phyloP scores from a whole-genome alignment of 1,140 invertebrate genomes.

The Pseudomyrmex pallidus region DNA sequence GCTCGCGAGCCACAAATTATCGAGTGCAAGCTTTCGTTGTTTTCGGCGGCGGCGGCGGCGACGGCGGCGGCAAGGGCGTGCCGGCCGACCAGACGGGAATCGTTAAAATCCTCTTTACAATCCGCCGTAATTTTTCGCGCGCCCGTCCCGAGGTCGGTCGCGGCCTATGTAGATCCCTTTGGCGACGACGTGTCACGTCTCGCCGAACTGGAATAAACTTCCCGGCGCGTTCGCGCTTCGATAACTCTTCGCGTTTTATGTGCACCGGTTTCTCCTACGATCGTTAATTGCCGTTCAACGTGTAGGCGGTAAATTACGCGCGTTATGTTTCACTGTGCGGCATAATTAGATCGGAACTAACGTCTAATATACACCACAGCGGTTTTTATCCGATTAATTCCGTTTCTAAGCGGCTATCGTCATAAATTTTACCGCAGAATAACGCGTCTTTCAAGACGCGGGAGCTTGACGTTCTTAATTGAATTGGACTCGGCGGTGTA shows the following conservation, averaged over 20 bases:
- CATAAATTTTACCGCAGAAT: constrained; percentile 37
- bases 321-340: not conserved
- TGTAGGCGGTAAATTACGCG: constrained; percentile 27
- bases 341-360: constrained; percentile 40
- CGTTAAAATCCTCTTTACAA: constrained; percentile 72
- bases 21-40: constrained; percentile 70
- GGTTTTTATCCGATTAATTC: constrained; percentile 40
- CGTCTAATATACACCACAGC: not conserved
- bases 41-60: constrained; percentile 57
- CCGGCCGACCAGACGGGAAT: constrained; percentile 64
- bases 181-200: constrained; percentile 24
- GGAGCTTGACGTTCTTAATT: not conserved
- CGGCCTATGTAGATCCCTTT: constrained; percentile 15
- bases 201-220: constrained; percentile 25
- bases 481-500: not conserved
- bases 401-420: not conserved
- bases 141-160: constrained; percentile 1
- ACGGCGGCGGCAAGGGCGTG: constrained; percentile 16
- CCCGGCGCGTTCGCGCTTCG: not conserved
- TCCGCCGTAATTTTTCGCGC: constrained; percentile 40
- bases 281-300: constrained; percentile 42
- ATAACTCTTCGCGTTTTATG: constrained; percentile 37
- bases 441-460: constrained; percentile 9
- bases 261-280: constrained; percentile 48
- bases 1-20: constrained; percentile 75